Evolutionary conservation across 2,888 invertebrate genomes (phyloP).

Genomic region (Zaprionus bogoriensis): DNA sequence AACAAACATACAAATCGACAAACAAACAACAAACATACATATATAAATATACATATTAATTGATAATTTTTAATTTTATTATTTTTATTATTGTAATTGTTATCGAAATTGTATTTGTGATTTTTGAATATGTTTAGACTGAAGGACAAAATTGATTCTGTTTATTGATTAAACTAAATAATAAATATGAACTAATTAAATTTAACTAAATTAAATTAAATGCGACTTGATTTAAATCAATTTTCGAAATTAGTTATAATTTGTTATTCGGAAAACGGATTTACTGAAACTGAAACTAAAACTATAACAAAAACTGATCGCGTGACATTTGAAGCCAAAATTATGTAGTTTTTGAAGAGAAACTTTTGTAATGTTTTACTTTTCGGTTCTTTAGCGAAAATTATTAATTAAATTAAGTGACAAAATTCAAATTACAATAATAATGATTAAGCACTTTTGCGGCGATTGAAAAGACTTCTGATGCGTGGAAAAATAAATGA

Average conservation of each 20-base stretch:
- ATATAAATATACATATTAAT: slow-evolving; percentile 45
- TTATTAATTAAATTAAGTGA: slow-evolving; percentile 46
- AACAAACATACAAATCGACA: neutral
- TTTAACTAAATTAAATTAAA: slow-evolving; percentile 57
- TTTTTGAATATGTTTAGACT: slow-evolving; percentile 78
- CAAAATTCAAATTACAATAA: slow-evolving; percentile 66
- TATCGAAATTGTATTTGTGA: slow-evolving; percentile 78
- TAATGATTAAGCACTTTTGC: slow-evolving; percentile 74
- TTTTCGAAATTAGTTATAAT: slow-evolving; percentile 57
- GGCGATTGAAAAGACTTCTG: slow-evolving; percentile 76
- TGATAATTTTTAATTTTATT: slow-evolving; percentile 66
- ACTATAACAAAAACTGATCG: slow-evolving; percentile 35
- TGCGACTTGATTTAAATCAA: slow-evolving; percentile 31
- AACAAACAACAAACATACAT: slow-evolving; percentile 17
- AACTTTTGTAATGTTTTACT: slow-evolving; percentile 27
- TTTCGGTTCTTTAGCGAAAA: slow-evolving; percentile 49
- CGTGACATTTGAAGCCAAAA: slow-evolving; percentile 57
- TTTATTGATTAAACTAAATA: slow-evolving; percentile 54
- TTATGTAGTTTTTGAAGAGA: slow-evolving; percentile 40
- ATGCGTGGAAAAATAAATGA: slow-evolving; percentile 43
- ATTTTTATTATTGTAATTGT: slow-evolving; percentile 77
- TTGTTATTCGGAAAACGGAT: slow-evolving; percentile 38
- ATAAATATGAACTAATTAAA: slow-evolving; percentile 56
- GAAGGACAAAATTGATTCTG: slow-evolving; percentile 75
- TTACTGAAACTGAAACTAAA: slow-evolving; percentile 10